These are phyloP conservation scores for Neodiprion pinetum DNA, from an alignment of 1,140 invertebrate genomes.

Conservation along the genomic window DNA sequence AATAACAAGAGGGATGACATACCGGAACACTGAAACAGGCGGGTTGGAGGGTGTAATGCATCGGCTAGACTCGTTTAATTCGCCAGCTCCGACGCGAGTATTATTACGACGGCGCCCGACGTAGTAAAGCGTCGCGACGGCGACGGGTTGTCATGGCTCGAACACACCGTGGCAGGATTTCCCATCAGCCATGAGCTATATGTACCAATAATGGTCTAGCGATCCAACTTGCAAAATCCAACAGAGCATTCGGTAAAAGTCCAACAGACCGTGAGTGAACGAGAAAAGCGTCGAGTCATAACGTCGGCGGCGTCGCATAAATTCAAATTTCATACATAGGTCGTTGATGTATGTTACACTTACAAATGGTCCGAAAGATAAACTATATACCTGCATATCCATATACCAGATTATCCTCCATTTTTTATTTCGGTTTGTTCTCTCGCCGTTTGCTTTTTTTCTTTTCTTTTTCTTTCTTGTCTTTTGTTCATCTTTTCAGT, in stretches of 20 bases:
- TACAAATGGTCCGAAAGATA: not conserved
- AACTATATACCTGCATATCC: not conserved
- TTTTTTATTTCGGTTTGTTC: too few species aligned
- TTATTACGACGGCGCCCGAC: constrained; percentile 48
- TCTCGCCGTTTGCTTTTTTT: too few species aligned
- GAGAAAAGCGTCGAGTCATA: constrained; percentile 1
- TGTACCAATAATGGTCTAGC: not conserved
- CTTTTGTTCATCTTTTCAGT: too few species aligned
- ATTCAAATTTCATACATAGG: not conserved
- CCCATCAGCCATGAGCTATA: constrained; percentile 32
- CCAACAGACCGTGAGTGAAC: constrained; percentile 22
- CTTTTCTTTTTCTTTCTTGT: too few species aligned
- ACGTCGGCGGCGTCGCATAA: not conserved
- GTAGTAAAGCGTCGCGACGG: constrained; percentile 54
- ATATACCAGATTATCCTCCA: not conserved
- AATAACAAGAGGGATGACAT: too few species aligned
- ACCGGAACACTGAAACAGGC: too few species aligned
- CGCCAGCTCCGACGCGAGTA: constrained; percentile 27
- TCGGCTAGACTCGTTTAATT: not conserved
- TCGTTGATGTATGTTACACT: not conserved
- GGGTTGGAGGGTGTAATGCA: not conserved
- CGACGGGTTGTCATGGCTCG: not conserved
- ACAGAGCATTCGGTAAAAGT: constrained; percentile 16
- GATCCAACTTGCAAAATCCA: not conserved
- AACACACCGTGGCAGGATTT: constrained; percentile 28